A percentile compares a stretch with the other conserved stretches of the same genome.
These are phyloP conservation scores for Chinchilla lanigera DNA, from an alignment of 2,113 vertebrate genomes.

Conservation along the genomic window DNA sequence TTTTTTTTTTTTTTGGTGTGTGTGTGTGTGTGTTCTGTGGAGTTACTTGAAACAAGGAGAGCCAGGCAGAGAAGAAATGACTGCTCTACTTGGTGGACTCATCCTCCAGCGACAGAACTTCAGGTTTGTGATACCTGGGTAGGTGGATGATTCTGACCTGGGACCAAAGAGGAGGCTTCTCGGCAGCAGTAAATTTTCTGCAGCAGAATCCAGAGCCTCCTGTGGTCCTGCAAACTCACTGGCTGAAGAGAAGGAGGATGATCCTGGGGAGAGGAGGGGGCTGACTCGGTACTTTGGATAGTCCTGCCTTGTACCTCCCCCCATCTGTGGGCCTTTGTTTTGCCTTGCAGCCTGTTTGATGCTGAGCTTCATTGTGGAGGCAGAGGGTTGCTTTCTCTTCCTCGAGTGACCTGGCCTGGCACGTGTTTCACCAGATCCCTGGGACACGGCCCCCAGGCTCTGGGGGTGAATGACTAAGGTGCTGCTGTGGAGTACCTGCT, in stretches of 20 bases:
- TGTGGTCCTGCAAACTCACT: neutral
- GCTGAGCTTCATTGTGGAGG: neutral
- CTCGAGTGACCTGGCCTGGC: neutral
- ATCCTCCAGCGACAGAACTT: neutral
- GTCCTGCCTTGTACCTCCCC: neutral
- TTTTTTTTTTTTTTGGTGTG: too few species aligned
- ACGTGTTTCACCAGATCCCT: neutral
- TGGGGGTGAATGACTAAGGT: neutral
- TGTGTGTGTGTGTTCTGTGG: neutral
- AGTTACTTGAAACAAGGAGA: neutral
- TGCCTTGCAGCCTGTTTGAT: neutral
- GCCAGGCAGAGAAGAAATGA: neutral
- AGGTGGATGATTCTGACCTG: neutral
- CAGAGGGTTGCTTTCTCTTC: neutral
- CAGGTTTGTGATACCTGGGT: neutral
- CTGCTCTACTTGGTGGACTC: neutral
- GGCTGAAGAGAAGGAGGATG: neutral
- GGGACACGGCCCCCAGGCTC: neutral
- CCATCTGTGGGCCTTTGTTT: fast-evolving
- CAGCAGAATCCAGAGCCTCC: neutral
- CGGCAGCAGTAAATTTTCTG: too few species aligned
- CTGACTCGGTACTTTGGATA: neutral
- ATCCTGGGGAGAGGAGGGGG: neutral
- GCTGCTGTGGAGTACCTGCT: neutral
- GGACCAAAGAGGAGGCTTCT: neutral